Evolutionary conservation across 2,888 invertebrate species (phyloP), one percentile per base, ranked within the genome.

Genomic region (Drosophila buzzatii): DNA sequence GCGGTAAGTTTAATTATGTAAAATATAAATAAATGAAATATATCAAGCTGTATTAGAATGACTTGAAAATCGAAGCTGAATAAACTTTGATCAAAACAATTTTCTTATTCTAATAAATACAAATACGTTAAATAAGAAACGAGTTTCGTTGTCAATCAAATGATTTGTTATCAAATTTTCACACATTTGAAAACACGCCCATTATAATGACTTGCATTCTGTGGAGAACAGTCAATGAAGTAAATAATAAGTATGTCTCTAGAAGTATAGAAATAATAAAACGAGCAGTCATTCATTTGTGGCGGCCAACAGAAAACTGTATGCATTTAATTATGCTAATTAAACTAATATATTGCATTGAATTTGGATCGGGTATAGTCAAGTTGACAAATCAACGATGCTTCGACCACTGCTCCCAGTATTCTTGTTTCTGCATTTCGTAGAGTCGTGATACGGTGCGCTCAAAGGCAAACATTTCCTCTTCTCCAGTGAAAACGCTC

Each of bases 401-500:
- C 59, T 93, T 95, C 56, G 96, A 95, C 96, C 96, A 97, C 89
- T 95, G 95, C 57, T 96, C 95, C 99, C 99, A 99, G 93, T 99
- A 99, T 79, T 97, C 97, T 62, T 96, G 95, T 0, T 97, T 97
- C 93, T 99, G 98, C 99, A 99, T 99, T 94, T 99, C 98, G 79
- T 96, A 95, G 41, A 99, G 95, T 76, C 99, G 94, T 0, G 99
- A 99, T 33, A 98, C 93, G 27, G 99, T 99, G 9, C 99, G 95
- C 89, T 99, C 98, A 91, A 97, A 98, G 1, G 99, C 99, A 93
- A 99, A 99, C 88, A 98, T 94, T 94, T 99, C 99, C 93, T 99
- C 99, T 92, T 98, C 98, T 0, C 99, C 99, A 1, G 98, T 99
- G 90, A 99, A 99, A 82, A 99, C 96, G 89, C 97, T 98, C 5